Conservation (phyloP, 2,113 vertebrate species). For the Austrofundulus limnaeus region DNA sequence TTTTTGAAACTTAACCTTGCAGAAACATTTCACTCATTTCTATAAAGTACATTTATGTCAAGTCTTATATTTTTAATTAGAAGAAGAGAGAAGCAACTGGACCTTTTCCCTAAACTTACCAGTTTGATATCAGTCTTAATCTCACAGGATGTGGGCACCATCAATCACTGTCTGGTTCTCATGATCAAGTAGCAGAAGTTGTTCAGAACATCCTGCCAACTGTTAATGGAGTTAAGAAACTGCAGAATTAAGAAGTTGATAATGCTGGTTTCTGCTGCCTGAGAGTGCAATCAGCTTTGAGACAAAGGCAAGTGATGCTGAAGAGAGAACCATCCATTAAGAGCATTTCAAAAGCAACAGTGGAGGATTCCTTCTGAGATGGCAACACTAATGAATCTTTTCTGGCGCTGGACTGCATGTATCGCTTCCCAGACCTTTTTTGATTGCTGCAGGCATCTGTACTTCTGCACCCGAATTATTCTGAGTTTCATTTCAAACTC, state of each 20-base stretch:
- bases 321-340: slow-evolving; percentile 1
- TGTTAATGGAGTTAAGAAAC: slow-evolving; percentile 1
- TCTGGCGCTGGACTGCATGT: slow-evolving; percentile 2
- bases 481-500: slow-evolving; percentile 26
- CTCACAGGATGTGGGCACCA: slow-evolving; percentile 11
- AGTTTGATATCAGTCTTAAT: slow-evolving; percentile 15
- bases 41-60: slow-evolving; percentile 18
- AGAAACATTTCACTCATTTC: slow-evolving; percentile 7
- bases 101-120: slow-evolving; percentile 17
- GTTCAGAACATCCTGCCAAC: slow-evolving; percentile 16
- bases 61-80: slow-evolving; percentile 10
- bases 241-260: slow-evolving; percentile 14
- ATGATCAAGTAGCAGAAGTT: slow-evolving; percentile 23
- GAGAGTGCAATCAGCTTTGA: slow-evolving; percentile 14
- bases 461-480: slow-evolving; percentile 36
- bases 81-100: background rate
- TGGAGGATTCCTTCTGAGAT: slow-evolving; percentile 4
- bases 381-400: slow-evolving; percentile 33
- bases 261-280: background rate
- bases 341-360: slow-evolving; percentile 22
- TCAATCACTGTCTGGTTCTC: slow-evolving; percentile 34
- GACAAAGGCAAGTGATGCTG: too few relatives aligned
- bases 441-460: slow-evolving; percentile 6
- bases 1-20: slow-evolving; percentile 7
- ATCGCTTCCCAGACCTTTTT: slow-evolving; percentile 20